These are phyloP conservation scores for Saxidomus purpurata DNA, from an alignment of 1,140 invertebrate genomes.

Conservation along the genomic window DNA sequence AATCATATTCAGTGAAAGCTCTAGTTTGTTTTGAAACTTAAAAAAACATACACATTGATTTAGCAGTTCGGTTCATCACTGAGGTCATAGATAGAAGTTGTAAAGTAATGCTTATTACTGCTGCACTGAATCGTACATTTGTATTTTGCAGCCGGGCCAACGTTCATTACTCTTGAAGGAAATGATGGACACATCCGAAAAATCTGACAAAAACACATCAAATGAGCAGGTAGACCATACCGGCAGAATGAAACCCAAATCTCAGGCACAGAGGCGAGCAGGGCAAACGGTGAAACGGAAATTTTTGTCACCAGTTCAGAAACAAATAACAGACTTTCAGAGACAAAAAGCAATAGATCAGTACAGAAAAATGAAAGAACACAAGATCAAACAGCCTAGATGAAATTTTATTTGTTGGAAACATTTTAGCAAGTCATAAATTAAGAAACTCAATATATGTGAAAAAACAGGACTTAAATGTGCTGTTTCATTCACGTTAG, in stretches of 20 bases:
- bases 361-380: constrained; percentile 75
- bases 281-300: constrained; percentile 76
- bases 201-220: not conserved
- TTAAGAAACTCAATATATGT: too few relatives aligned
- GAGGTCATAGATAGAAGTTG: too few relatives aligned
- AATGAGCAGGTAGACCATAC: not conserved
- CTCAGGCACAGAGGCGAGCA: constrained; percentile 60
- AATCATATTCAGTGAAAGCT: too few relatives aligned
- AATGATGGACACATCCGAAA: constrained; percentile 57
- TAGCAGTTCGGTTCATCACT: too few relatives aligned
- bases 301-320: constrained; percentile 74
- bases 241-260: constrained; percentile 13
- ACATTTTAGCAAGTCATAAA: not conserved
- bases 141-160: constrained; percentile 72
- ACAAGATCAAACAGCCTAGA: constrained; percentile 64
- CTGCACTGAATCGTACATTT: too few relatives aligned
- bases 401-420: not conserved
- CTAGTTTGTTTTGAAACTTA: too few relatives aligned
- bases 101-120: too few relatives aligned
- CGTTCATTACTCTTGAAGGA: constrained; percentile 73
- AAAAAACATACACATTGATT: too few relatives aligned
- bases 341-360: constrained; percentile 75
- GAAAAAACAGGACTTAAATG: too few relatives aligned
- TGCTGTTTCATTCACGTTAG: too few relatives aligned
- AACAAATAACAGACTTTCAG: constrained; percentile 72